A percentile compares a stretch with the other conserved stretches of the same genome.
These are phyloP conservation scores for Psittacula derbiana DNA, from an alignment of 2,797 vertebrate species.

Conservation along the genomic window DNA sequence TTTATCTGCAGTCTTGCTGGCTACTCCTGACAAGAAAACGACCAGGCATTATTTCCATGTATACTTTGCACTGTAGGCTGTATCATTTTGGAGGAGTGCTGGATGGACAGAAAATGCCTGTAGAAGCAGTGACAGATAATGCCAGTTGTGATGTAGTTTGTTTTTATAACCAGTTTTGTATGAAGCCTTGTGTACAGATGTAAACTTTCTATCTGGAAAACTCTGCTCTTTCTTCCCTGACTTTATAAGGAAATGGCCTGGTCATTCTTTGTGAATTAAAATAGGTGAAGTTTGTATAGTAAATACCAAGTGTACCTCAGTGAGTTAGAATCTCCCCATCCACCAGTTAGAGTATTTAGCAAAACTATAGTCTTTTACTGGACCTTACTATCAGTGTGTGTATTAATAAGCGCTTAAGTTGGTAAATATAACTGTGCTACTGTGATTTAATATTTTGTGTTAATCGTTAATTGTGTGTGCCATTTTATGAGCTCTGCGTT, in stretches of 20 bases:
- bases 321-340: background rate
- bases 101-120: background rate
- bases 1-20: background rate
- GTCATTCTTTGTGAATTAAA: background rate
- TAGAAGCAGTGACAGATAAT: background rate
- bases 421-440: background rate
- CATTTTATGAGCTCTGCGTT: background rate
- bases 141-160: background rate
- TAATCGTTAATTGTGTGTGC: background rate
- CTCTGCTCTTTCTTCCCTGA: background rate
- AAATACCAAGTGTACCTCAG: background rate
- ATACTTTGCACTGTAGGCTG: background rate
- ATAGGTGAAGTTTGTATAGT: background rate
- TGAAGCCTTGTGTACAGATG: background rate
- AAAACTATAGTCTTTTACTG: background rate
- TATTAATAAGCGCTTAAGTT: background rate
- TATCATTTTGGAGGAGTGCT: background rate
- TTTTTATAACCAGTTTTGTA: background rate
- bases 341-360: rapidly evolving
- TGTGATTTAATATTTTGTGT: background rate
- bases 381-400: background rate
- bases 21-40: background rate
- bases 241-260: background rate
- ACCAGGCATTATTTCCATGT: background rate
- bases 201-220: background rate